Base-by-base conservation (phyloP, 2,797 vertebrate genomes). In the Myoxocephalus aenaeus region DNA sequence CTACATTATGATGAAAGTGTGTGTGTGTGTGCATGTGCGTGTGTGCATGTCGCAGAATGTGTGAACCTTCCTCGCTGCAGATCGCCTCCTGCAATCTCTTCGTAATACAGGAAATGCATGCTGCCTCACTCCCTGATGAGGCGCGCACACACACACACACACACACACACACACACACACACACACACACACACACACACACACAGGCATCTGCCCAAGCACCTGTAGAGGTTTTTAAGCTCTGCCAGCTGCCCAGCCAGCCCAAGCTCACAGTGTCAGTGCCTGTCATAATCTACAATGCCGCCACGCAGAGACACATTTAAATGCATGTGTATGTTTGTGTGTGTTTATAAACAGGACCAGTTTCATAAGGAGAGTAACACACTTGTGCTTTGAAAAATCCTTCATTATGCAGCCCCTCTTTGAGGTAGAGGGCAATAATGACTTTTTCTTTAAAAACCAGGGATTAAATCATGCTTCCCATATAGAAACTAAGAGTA, bases 81-180 rank as follows among this genome's bases (percentile, higher is more conserved):
- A 84, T 68, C 56, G 82, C 88, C 82, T 90, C 86, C 87, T 90
- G 86, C 90, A 89, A 89, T 91, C 82, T 90, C 85, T 77, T 79
- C 69, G 62, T 92, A 90, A 93, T 90, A 92, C 77, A 78, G 86
- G 85, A 88, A 90, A 89, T 68, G 79, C 85, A 92, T 90, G 86
- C 89, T 59, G 77, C 70, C 81, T 87, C 89, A 92, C 83, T 87
- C 79, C 78, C 70, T 73, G 75, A 71, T 68, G 63, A 77, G 77
- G 13, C 77, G 22, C 50, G 56, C 54, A 76, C 74, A 64, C 59
- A 70, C 64, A 32, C 68, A 58, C 36, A 65, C 63, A 62, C 53
- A 72, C 61, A n/a, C 46, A 44, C 22, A 25, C 59, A 42, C 42
- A 53, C 48, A 42, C 51, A 11, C 65, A 25, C 38, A 51, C 36